Evolutionary conservation across 2,888 invertebrate species (phyloP).

Genomic region (Acleris holmiana): DNA sequence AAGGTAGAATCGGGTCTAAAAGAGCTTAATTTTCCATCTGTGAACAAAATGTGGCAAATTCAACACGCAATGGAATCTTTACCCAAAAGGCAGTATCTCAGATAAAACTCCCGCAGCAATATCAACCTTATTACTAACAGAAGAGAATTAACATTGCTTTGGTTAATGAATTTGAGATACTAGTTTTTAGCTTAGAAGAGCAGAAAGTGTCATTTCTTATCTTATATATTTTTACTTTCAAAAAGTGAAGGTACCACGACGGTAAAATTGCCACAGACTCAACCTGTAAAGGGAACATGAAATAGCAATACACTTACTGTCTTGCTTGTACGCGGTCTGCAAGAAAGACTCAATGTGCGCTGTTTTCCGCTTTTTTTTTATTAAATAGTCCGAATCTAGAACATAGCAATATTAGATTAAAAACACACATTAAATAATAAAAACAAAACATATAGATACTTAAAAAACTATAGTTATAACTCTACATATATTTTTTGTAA

Average conservation of each 20-base stretch:
- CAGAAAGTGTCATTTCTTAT: too few relatives aligned
- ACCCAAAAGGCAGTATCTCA: too few relatives aligned
- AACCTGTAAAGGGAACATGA: constrained; percentile 10
- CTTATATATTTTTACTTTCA: not conserved
- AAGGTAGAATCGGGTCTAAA: too few relatives aligned
- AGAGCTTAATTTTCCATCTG: too few relatives aligned
- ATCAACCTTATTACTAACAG: too few relatives aligned
- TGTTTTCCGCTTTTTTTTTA: constrained; percentile 57
- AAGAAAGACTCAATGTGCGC: constrained; percentile 49
- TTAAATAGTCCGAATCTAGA: constrained; percentile 49
- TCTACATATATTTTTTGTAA: too few relatives aligned
- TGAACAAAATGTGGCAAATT: too few relatives aligned
- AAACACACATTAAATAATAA: constrained; percentile 39
- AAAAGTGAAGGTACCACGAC: not conserved
- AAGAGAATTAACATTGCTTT: too few relatives aligned
- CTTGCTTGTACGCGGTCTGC: constrained; percentile 56
- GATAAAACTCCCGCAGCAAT: too few relatives aligned
- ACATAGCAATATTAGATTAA: constrained; percentile 43
- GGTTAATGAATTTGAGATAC: too few relatives aligned
- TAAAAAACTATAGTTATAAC: not conserved
- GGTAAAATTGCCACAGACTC: not conserved
- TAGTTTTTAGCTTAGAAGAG: too few relatives aligned
- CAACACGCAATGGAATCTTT: too few relatives aligned
- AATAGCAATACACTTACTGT: constrained; percentile 65
- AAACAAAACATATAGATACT: not conserved